These are phyloP conservation scores for Lepilemur septentrionalis DNA, from an alignment of 2,797 vertebrate genomes.

Conservation along the genomic window DNA sequence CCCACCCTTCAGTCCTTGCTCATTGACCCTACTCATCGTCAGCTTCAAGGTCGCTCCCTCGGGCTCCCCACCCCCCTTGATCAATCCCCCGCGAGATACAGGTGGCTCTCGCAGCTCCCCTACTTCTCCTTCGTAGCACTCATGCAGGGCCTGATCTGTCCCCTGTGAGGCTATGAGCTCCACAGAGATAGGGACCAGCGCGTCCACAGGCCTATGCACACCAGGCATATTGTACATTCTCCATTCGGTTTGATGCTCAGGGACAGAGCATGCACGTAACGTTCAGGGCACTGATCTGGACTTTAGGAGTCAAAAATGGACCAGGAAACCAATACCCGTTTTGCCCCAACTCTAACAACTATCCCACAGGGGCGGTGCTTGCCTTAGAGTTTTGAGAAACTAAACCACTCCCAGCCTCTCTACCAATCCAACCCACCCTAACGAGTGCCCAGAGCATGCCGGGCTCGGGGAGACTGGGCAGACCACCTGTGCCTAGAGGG, in stretches of 20 bases:
- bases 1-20: not conserved
- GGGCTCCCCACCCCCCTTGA: rapidly evolving
- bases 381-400: not conserved
- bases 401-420: not conserved
- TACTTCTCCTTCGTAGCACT: not conserved
- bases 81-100: not conserved
- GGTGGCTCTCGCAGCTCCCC: not conserved
- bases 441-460: not conserved
- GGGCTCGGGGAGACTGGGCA: rapidly evolving
- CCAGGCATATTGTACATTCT: not conserved
- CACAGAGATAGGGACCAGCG: not conserved
- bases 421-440: not conserved
- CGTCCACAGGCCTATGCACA: not conserved
- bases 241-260: not conserved
- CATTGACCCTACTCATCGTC: not conserved
- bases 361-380: not conserved
- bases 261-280: rapidly evolving
- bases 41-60: not conserved
- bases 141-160: not conserved
- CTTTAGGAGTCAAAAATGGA: not conserved
- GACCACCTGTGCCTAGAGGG: not conserved
- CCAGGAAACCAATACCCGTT: not conserved
- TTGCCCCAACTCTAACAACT: not conserved
- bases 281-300: not conserved
- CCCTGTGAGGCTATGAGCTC: not conserved